Base-by-base conservation (phyloP, 1,140 invertebrate genomes). In the Anagrus nilaparvatae region DNA sequence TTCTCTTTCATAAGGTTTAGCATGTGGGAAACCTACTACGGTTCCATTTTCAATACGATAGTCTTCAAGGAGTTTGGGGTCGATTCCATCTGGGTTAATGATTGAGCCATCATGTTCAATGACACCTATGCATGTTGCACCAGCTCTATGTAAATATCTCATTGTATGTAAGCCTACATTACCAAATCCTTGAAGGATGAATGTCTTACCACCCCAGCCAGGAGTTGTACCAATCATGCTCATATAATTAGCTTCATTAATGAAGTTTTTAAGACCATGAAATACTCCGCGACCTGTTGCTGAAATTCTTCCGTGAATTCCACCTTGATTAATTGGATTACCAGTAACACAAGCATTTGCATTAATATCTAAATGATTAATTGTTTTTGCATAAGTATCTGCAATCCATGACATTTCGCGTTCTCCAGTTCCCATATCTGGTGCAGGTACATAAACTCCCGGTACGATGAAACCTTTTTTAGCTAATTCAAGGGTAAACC, bases 391-490 rank as follows among this genome's bases (percentile, higher is more conserved):
- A 56, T 86, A 91, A 2, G 86, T 87, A 54, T 90, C 86, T 10
- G 84, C 78, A 30, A 90, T 82, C 86, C 85, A 89, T 36, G 74
- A 76, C 87, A 91, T 91, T 64, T 87, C 84, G 32, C 80, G 62
- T 29, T 81, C 76, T 9, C 82, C 77, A 6, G 87, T 91, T 40
- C 84, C 85, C 37, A 81, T 68, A 59, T 92, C 88, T 10, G 88
- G 89, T 2, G 87, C 89, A 2, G 87, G 87, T 0, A 90, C 86
- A 71, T 91, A 86, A 51, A 88, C 76, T 20, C 79, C 83, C 3
- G 86, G 83, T 7, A 81, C 86, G 50, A 92, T 84, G 62, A 92
- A 91, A 34, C 87, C 85, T 48, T 90, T 89, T 66, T 92, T 93
- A 0, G 85, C 78, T 27, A 94, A 67, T 56, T 92, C 87, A 36